Base-by-base conservation (phyloP, 2,888 invertebrate genomes). In the Actias luna region DNA sequence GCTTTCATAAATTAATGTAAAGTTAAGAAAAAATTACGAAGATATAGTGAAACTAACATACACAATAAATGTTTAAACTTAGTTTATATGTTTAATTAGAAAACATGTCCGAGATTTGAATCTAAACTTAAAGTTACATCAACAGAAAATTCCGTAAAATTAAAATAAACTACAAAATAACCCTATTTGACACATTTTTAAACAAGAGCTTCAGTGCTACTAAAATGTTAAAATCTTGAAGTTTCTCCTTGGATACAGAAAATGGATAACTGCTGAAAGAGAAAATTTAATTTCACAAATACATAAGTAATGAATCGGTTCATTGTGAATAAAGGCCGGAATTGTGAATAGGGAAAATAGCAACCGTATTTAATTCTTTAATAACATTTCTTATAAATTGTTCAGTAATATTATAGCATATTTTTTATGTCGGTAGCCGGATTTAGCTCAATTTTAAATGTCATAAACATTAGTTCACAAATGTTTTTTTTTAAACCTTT, bases 161-260 rank as follows among this genome's bases (percentile, higher is more conserved):
- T 5, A 39, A 12, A 39, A 16, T 18, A 42, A n/a, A 18, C 10
- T n/a, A 18, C 3, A 2, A 42, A 42, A 42, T 42, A 18, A 42
- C 8, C 22, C 12, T 3, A 10, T 22, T 50, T 50, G 46, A 50
- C 29, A 29, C 55, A 29, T 27, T 55, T 55, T 55, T 55, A 55
- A 55, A 55, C 29, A 7, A n/a, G 10, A n/a, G n/a, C 29, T 55
- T n/a, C 29, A 55, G 16, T 25, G 25, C 29, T 29, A 16, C 55
- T 74, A 62, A 72, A 72, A 74, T 63, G 74, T 74, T 75, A 69
- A 74, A 66, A 66, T 68, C 67, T 61, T 42, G 55, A 74, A 73
- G 65, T 73, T 72, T 60, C 63, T 60, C 25, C 60, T 68, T 64
- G 69, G 69, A 62, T 60, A 67, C 67, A 64, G 63, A 66, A 71